Evolutionary conservation across 2,888 invertebrate species (phyloP).

Genomic region (Tinea trinotella): DNA sequence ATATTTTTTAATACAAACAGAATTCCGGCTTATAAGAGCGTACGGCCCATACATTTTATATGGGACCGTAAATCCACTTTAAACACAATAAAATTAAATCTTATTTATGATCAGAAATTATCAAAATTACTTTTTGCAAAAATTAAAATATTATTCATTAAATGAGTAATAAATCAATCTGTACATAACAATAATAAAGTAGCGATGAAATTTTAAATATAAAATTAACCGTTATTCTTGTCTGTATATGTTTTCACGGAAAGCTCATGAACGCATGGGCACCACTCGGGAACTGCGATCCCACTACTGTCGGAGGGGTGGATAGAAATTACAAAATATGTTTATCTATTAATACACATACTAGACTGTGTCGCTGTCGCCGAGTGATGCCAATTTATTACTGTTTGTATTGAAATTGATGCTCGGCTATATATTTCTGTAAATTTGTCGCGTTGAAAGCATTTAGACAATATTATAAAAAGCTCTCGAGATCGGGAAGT

Average conservation of each 20-base stretch:
- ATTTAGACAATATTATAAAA: slow-evolving; percentile 19
- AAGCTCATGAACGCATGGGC: neutral
- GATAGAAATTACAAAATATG: slow-evolving; percentile 12
- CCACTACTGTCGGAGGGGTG: slow-evolving; percentile 50
- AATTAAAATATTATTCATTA: too few species aligned
- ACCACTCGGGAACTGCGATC: slow-evolving; percentile 30
- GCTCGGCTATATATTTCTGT: slow-evolving; percentile 62
- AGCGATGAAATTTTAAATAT: too few species aligned
- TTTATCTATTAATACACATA: slow-evolving; percentile 14
- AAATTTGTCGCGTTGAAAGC: slow-evolving; percentile 66
- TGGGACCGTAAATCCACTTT: neutral
- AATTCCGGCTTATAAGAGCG: too few species aligned
- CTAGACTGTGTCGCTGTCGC: slow-evolving; percentile 5
- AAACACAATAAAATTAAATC: neutral
- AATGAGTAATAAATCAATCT: too few species aligned
- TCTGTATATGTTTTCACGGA: neutral
- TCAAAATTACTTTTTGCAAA: too few species aligned
- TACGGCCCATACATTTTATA: neutral
- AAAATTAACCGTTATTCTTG: neutral
- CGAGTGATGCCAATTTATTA: slow-evolving; percentile 55
- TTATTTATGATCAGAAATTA: too few species aligned
- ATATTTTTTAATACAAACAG: neutral
- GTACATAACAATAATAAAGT: too few species aligned
- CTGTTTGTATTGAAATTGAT: slow-evolving; percentile 70
- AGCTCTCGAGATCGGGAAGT: slow-evolving; percentile 3